Evolutionary conservation across 2,113 vertebrate species (phyloP), one percentile per base, ranked within the genome.

Genomic region (Caretta caretta): DNA sequence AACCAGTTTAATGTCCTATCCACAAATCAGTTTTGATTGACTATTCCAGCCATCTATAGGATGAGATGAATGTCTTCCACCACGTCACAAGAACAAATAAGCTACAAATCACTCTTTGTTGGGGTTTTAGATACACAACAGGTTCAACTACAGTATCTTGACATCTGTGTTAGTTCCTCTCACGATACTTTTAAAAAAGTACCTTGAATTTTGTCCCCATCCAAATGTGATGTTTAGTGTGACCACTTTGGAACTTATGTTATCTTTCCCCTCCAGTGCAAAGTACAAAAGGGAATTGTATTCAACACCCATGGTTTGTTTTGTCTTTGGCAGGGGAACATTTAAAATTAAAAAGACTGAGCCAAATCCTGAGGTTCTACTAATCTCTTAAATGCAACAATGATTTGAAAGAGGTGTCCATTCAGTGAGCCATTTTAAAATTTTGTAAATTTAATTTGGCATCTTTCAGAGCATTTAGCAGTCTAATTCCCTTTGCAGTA

Each of bases 131-230:
- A 88, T 92, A 96, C 80, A 92, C 50, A 90, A 75, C 51, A 97
- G 75, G 87, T 93, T 95, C 91, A 96, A 83, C 75, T 93, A 92
- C 53, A 54, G 53, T 54, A 54, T 89, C 93, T 93, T 91, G 93
- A 96, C 94, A 94, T 97, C 97, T 96, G 89, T 93, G 84, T 94
- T 96, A 88, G 84, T 79, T 92, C 95, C 89, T 93, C 89, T 92
- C 83, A 92, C 96, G 95, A 94, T 82, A 91, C 87, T 96, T 96
- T 92, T 3, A 78, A 90, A 94, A 93, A 84, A 89, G 96, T 90
- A 62, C 48, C 93, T 88, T 94, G 90, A 83, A 90, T 56, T 10
- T 29, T 48, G 38, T 94, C 57, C 53, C 49, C n/a, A 84, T 56
- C 59, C 82, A 97, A 93, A 72, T 62, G 13, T 80, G 96, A 95